Evolutionary conservation across 2,888 invertebrate genomes (phyloP).

Genomic region (Aphidoletes aphidimyza): DNA sequence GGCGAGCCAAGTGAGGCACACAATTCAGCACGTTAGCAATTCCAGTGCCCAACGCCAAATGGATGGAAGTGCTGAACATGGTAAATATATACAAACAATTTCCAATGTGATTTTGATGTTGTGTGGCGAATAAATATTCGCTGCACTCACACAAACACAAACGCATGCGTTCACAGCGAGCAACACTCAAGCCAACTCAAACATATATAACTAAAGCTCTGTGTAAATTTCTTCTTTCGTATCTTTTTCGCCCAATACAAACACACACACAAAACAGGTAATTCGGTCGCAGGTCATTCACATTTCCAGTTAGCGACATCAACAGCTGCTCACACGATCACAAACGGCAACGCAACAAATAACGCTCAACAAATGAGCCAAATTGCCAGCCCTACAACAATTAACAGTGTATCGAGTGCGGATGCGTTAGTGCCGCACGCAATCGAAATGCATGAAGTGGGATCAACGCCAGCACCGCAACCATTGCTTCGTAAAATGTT

Average conservation of each 20-base stretch:
- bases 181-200: neutral
- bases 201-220: neutral
- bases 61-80: constrained; percentile 48
- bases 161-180: neutral
- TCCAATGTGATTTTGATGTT: neutral
- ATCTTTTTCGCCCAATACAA: neutral
- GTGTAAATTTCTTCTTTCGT: neutral
- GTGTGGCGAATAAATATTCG: neutral
- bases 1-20: neutral
- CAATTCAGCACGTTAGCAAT: constrained; percentile 11
- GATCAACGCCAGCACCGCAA: constrained; percentile 55
- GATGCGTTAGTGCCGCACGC: neutral
- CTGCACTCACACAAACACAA: no score
- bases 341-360: constrained; percentile 55
- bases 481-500: constrained; percentile 55
- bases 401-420: constrained; percentile 31
- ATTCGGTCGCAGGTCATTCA: constrained; percentile 48
- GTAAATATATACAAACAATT: neutral
- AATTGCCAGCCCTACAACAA: constrained; percentile 43
- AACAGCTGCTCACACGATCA: neutral
- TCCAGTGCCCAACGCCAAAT: neutral
- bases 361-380: no score
- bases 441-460: neutral
- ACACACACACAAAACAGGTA: neutral
- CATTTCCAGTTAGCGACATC: constrained; percentile 9